These are phyloP conservation scores for Gopherus flavomarginatus DNA, from an alignment of 2,113 vertebrate genomes.

Conservation along the genomic window DNA sequence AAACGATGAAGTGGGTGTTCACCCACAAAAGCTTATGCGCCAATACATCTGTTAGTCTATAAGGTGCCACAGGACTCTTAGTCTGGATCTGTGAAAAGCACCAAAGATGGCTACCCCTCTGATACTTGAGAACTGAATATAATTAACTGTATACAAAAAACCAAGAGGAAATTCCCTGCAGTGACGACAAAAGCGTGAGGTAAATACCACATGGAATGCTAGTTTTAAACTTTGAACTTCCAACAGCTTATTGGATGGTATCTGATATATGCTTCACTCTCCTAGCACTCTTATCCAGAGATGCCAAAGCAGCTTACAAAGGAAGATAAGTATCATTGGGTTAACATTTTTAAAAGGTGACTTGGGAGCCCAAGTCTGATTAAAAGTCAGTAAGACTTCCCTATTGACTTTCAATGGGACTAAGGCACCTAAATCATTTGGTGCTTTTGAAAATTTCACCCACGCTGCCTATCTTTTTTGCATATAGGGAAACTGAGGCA, in stretches of 20 bases:
- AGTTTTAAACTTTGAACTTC: neutral
- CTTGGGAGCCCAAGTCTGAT: neutral
- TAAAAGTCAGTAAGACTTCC: neutral
- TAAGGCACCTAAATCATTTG: neutral
- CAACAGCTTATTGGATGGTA: neutral
- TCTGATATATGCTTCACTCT: neutral
- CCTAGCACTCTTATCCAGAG: neutral
- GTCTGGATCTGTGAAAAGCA: too few species aligned
- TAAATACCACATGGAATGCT: neutral
- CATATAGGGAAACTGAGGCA: neutral
- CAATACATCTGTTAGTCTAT: too few species aligned
- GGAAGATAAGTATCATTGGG: rapidly evolving
- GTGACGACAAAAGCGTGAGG: too few species aligned
- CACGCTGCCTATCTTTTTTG: neutral
- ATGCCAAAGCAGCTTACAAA: neutral
- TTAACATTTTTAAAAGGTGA: neutral
- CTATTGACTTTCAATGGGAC: rapidly evolving
- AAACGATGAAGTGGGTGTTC: too few species aligned
- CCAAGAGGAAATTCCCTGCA: too few species aligned
- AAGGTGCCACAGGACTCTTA: too few species aligned
- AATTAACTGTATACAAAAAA: too few species aligned
- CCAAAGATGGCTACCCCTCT: too few species aligned
- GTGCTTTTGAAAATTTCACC: neutral
- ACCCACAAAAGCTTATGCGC: too few species aligned
- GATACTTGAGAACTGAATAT: too few species aligned